phyloP scores from a whole-genome alignment of 2,888 invertebrate genomes.

The Ptilodon capucinus region DNA sequence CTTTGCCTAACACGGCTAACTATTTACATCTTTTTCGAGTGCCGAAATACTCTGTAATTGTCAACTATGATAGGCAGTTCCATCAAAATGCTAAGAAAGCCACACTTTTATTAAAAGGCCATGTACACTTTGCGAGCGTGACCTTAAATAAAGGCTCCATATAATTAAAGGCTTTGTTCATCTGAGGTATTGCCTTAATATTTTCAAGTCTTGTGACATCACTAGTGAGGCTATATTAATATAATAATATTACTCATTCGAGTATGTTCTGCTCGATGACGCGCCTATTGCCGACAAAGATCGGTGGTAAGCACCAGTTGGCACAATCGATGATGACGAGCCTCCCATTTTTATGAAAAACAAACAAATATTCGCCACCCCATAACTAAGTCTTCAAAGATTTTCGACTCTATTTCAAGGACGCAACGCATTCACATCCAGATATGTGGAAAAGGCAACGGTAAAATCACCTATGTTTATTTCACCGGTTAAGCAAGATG shows the following conservation, averaged over 20 bases:
- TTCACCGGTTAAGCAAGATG: slow-evolving; percentile 66
- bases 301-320: slow-evolving; percentile 78
- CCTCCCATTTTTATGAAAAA: slow-evolving; percentile 62
- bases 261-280: slow-evolving; percentile 65
- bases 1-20: no score
- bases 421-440: slow-evolving; percentile 44
- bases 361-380: slow-evolving; percentile 35
- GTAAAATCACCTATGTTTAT: slow-evolving; percentile 49
- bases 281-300: slow-evolving; percentile 64
- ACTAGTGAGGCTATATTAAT: no score
- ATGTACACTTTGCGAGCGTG: no score
- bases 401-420: slow-evolving; percentile 56
- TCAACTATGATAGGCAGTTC: slow-evolving; percentile 41
- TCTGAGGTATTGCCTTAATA: no score
- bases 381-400: slow-evolving; percentile 34
- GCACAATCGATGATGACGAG: slow-evolving; percentile 75
- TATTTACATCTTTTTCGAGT: slow-evolving; percentile 15
- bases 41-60: slow-evolving; percentile 28
- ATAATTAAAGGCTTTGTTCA: no score
- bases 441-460: slow-evolving; percentile 32
- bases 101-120: no score
- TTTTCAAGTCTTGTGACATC: no score
- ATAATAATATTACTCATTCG: slow-evolving; percentile 45
- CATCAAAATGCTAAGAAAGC: no score
- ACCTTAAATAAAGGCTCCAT: no score